Evolutionary conservation across 2,797 vertebrate genomes (phyloP).

Genomic region (Selene dorsalis): DNA sequence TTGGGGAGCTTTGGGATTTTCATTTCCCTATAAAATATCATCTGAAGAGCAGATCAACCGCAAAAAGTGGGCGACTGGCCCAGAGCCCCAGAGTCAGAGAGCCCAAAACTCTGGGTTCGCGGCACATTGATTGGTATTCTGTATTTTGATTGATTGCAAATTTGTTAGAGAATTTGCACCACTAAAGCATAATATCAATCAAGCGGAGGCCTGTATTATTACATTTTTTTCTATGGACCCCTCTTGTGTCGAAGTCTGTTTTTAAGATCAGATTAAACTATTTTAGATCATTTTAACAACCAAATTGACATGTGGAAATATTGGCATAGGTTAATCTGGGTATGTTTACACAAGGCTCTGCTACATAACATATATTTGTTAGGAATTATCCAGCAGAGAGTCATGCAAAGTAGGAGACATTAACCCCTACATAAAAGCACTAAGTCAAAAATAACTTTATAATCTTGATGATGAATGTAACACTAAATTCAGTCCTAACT

Average conservation of each 20-base stretch:
- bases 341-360: not conserved
- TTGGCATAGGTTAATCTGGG: not conserved
- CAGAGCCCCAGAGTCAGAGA: not conserved
- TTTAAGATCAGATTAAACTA: not conserved
- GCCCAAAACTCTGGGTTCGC: not conserved
- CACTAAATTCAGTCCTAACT: not conserved
- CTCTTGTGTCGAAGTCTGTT: not conserved
- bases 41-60: not conserved
- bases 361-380: not conserved
- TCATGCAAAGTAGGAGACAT: not conserved
- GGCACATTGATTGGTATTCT: not conserved
- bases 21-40: not conserved
- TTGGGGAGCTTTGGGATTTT: not conserved
- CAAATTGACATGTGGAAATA: not conserved
- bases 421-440: not conserved
- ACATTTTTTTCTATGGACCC: not conserved
- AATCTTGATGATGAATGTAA: too few relatives aligned
- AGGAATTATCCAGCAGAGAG: not conserved
- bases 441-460: not conserved
- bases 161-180: not conserved
- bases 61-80: not conserved
- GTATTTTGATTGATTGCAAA: slow-evolving; percentile 3
- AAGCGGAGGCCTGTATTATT: not conserved
- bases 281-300: not conserved
- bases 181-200: not conserved